Base-by-base conservation (phyloP, 2,797 vertebrate species). In the Pseudochromis fuscus region DNA sequence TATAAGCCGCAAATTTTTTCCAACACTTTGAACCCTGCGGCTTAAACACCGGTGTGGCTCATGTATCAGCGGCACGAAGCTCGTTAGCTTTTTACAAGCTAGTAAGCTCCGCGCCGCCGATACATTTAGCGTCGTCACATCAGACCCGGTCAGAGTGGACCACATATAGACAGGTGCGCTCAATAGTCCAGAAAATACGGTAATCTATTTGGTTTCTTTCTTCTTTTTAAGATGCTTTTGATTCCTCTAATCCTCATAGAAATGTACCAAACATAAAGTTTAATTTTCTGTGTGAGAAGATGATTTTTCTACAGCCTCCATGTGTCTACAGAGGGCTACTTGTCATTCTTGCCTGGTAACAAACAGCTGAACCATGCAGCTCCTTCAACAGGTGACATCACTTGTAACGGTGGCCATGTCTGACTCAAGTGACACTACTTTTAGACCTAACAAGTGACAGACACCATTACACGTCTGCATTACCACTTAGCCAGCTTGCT, bases 361-460 rank as follows among this genome's bases (percentile, higher is more conserved):
- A 65, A 64, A 42, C 63, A 51, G 61, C 56, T 67, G 57, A 8
- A 27, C 35, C 16, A 37, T 40, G 27, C 51, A 74, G 42, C 42
- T 35, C 11, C 42, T 40, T n/a, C 61, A 18, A 56, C 52, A 52
- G 56, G 37, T 73, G 74, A 77, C 65, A 50, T 85, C 40, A 53
- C 67, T 24, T 31, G 35, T 67, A 73, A 63, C n/a, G 31, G 51
- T 33, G 50, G 57, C 48, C 23, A 2, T 3, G 1, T 50, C 55
- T 13, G 35, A 82, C 74, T 89, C 80, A 61, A 53, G 78, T 81
- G 56, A 10, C 87, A 57, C 49, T 16, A 16, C 11, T 33, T 38
- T 49, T 31, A 7, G 11, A 64, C 44, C 55, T 60, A 12, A 65
- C 56, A 56, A 67, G 38, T 45, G 56, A 75, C 53, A 51, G 53